Evolutionary conservation across 2,797 vertebrate species (phyloP), one percentile per base, ranked within the genome.

Genomic region (Macroramphosus scolopax): DNA sequence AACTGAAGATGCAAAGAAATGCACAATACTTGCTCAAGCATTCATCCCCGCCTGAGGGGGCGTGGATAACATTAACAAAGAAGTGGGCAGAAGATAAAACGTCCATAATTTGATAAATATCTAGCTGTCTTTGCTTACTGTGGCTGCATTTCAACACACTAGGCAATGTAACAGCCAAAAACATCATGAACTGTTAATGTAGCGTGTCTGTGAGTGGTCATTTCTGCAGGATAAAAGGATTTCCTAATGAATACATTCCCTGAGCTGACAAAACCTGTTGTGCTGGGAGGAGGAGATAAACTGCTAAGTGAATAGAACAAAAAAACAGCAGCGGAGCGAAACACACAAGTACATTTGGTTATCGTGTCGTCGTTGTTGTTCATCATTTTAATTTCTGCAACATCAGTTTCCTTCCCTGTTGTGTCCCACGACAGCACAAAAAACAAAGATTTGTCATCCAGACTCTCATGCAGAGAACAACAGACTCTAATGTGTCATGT

Each of bases 211-310:
- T 36, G 30, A 50, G 64, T 32, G 52, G 51, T 69, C 40, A 49
- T 63, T 57, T 35, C 38, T 44, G 13, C 25, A 26, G 54, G 36
- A 51, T 51, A 39, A 67, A 59, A 46, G 6, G 30, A 36, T 33
- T 43, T 24, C 51, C 44, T 58, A 45, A 64, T 64, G 51, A 59
- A 60, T 31, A 20, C 44, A 42, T 22, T 51, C 54, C 46, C 34
- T 22, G 5, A 33, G 46, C 51, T 54, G 57, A 64, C 47, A 48
- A 49, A 37, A 41, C 53, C 45, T 30, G 59, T 8, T 48, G 36
- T 40, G 50, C 68, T 71, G 51, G 37, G 35, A 63, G 36, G 43
- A 33, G 51, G 34, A 76, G 65, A 84, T 61, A 65, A 67, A 65
- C 60, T 26, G 31, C 49, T 48, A 45, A 58, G 41, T 52, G 31